Conservation (phyloP, 2,888 invertebrate species). For the Ormyrus rosae region DNA sequence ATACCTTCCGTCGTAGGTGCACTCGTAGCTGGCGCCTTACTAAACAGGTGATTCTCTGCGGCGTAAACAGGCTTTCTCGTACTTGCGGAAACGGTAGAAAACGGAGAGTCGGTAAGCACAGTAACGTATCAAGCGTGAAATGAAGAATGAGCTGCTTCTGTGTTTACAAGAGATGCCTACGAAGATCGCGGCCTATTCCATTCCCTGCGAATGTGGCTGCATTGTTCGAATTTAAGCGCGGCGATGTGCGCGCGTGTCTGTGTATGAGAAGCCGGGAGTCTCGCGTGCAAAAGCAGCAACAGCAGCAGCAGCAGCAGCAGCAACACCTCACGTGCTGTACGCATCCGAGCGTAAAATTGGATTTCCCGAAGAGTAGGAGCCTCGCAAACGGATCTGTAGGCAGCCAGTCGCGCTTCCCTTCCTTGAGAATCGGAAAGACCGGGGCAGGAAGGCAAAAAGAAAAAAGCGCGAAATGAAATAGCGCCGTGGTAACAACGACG, state of each 20-base stretch:
- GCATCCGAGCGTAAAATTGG: conserved; percentile 61
- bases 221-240: conserved; percentile 32
- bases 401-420: neutral
- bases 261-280: conserved; percentile 7
- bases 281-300: no score
- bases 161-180: conserved; percentile 9
- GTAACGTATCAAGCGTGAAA: conserved; percentile 41
- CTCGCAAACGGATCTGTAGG: conserved; percentile 42
- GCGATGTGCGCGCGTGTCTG: neutral
- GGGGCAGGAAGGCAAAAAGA: no score
- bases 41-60: conserved; percentile 29
- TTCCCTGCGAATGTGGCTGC: conserved; percentile 23
- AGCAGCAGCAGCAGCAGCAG: no score
- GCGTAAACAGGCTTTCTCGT: neutral
- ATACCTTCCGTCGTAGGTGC: neutral
- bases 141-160: conserved; percentile 44
- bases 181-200: neutral
- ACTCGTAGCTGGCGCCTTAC: neutral
- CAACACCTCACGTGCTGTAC: neutral
- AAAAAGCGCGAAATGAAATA: no score
- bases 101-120: neutral
- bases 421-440: no score
- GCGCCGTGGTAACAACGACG: no score
- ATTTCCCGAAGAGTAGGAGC: conserved; percentile 55
- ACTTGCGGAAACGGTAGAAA: neutral